Base-by-base conservation (phyloP, 2,888 invertebrate species). In the Linnaemya tessellans region DNA sequence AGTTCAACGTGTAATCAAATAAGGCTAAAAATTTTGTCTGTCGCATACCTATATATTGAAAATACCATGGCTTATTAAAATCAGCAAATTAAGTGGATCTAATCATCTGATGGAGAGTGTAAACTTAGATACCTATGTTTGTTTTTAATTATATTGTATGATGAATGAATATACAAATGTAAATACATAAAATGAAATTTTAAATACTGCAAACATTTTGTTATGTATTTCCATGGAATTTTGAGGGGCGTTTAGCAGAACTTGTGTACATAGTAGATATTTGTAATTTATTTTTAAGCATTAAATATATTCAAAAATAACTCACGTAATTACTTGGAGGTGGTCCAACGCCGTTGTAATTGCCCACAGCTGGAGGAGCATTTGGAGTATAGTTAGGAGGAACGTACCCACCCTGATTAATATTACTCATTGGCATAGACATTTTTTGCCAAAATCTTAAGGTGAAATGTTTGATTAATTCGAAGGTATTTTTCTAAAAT, bases 391-490 rank as follows among this genome's bases (percentile, higher is more conserved):
- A 89, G 5, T 89, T 90, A 3, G 90, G 90, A 4, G 92, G 92
- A 3, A 88, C 90, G 80, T 91, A 92, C 4, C 92, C 92, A 20
- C 91, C 92, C 70, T 91, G 89, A 67, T 90, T 89, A 2, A 91
- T 11, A 70, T 92, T 92, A 68, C 86, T 91, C 89, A 91, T 89
- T 22, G 90, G 89, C 88, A 89, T 90, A 10, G 88, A 88, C 88
- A 88, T 88, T 84, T 46, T 80, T 15, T 9, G 3, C 0, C 1
- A 1, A 54, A 22, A 7, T n/a, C 18, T 35, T 30, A 35, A n/a
- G 35, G 65, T 35, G 7, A 13, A 18, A 13, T 15, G 1, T 25
- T 25, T 20, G 35, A 62, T 38, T 9, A 38, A 43, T 3, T 13
- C 11, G 20, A 2, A 20, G 18, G 35, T 58, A n/a, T n/a, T 5